phyloP scores from a whole-genome alignment of 2,888 invertebrate species.

The Plagiodera versicolora region DNA sequence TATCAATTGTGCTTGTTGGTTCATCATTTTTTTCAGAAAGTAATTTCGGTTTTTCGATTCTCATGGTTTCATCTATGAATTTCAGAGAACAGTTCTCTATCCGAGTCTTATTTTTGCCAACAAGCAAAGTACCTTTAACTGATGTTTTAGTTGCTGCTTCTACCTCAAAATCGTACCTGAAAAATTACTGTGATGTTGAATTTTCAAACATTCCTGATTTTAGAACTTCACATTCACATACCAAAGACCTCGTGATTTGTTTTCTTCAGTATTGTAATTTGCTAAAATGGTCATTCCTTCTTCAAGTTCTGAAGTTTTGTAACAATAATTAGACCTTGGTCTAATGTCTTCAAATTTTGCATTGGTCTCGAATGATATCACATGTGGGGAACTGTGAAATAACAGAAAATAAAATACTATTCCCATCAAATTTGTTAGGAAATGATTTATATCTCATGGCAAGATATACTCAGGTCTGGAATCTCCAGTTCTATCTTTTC shows the following conservation, averaged over 20 bases:
- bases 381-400: conserved; percentile 32
- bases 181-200: neutral
- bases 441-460: too few species aligned
- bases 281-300: conserved; percentile 68
- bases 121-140: conserved; percentile 62
- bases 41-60: conserved; percentile 62
- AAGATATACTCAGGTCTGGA: too few species aligned
- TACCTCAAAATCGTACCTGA: conserved; percentile 41
- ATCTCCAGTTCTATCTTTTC: too few species aligned
- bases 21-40: conserved; percentile 27
- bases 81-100: conserved; percentile 64
- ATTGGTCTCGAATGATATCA: conserved; percentile 46
- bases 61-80: conserved; percentile 67
- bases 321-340: conserved; percentile 64
- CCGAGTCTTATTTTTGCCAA: conserved; percentile 60
- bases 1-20: neutral
- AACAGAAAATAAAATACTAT: neutral
- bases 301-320: conserved; percentile 60
- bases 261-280: conserved; percentile 74
- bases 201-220: too few species aligned
- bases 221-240: conserved; percentile 39
- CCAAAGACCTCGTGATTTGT: conserved; percentile 72
- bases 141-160: conserved; percentile 54
- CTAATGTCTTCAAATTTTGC: conserved; percentile 61
- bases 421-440: too few species aligned